phyloP scores from a whole-genome alignment of 2,888 invertebrate species.

The Orthosia incerta region DNA sequence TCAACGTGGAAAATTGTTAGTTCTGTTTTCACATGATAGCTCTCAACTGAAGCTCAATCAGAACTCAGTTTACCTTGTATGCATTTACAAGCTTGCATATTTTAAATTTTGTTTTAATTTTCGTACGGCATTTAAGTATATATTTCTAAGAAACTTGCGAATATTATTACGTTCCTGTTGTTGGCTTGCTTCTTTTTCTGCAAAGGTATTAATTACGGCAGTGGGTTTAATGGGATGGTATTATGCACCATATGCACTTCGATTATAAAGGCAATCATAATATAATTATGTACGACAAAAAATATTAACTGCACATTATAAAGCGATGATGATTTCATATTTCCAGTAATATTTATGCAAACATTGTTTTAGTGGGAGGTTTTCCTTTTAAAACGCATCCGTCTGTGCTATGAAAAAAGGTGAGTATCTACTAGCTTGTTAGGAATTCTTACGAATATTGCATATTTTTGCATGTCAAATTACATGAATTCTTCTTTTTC shows the following conservation, averaged over 20 bases:
- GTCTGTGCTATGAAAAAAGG: constrained; percentile 1
- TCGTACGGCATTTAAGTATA: constrained; percentile 67
- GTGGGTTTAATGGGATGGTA: constrained; percentile 80
- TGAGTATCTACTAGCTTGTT: background rate
- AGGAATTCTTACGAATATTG: background rate
- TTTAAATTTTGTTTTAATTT: constrained; percentile 50
- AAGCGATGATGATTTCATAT: constrained; percentile 69
- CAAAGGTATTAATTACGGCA: constrained; percentile 82
- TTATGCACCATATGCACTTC: constrained; percentile 82
- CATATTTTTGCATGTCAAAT: constrained; percentile 3
- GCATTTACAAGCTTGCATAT: constrained; percentile 25
- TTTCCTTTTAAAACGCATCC: constrained; percentile 51
- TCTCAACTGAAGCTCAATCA: background rate
- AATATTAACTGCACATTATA: constrained; percentile 69
- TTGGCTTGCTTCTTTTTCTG: constrained; percentile 77
- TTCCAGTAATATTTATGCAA: constrained; percentile 50
- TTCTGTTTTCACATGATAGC: constrained; percentile 44
- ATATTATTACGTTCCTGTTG: constrained; percentile 76
- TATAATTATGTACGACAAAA: constrained; percentile 78
- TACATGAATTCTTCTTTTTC: no score
- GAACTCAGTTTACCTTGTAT: constrained; percentile 1
- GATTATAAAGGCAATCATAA: constrained; percentile 79
- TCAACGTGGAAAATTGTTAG: constrained; percentile 25
- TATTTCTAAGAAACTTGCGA: constrained; percentile 79
- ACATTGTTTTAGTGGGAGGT: constrained; percentile 55